Evolutionary conservation across 2,888 invertebrate genomes (phyloP).

Genomic region (Loripinus fragilis): DNA sequence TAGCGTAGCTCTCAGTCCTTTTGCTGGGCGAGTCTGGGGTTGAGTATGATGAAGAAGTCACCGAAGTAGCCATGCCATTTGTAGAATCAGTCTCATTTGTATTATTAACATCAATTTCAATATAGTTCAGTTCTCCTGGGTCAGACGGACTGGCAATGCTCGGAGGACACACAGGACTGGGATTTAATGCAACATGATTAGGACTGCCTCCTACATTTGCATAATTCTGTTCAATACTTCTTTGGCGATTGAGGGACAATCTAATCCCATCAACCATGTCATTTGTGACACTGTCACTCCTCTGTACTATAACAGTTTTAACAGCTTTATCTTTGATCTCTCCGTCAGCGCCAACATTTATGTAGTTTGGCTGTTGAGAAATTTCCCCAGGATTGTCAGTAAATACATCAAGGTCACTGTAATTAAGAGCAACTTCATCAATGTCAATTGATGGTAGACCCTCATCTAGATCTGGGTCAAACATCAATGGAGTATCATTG

Average conservation of each 20-base stretch:
- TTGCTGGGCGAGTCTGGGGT: slow-evolving; percentile 77
- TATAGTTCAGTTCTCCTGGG: slow-evolving; percentile 72
- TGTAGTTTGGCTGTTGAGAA: slow-evolving; percentile 65
- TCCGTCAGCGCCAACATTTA: slow-evolving; percentile 70
- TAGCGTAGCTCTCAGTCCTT: slow-evolving; percentile 88
- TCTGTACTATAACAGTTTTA: slow-evolving; percentile 10
- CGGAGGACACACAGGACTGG: slow-evolving; percentile 21
- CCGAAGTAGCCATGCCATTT: slow-evolving; percentile 59
- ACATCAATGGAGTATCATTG: slow-evolving; percentile 14
- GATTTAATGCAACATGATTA: slow-evolving; percentile 24
- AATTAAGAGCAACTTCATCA: slow-evolving; percentile 58
- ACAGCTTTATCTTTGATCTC: slow-evolving; percentile 40
- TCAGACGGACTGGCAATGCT: slow-evolving; percentile 37
- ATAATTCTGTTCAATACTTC: slow-evolving; percentile 64
- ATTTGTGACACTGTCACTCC: slow-evolving; percentile 24
- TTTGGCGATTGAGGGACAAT: slow-evolving; percentile 30
- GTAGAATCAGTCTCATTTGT: slow-evolving; percentile 56
- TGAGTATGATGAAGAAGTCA: slow-evolving; percentile 69
- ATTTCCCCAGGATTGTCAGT: slow-evolving; percentile 53
- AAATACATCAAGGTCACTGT: slow-evolving; percentile 71
- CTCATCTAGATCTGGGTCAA: slow-evolving; percentile 32
- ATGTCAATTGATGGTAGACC: slow-evolving; percentile 40
- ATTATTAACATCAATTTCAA: slow-evolving; percentile 74
- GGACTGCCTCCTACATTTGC: slow-evolving; percentile 61
- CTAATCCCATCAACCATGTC: slow-evolving; percentile 9